Conservation (phyloP, 2,888 invertebrate genomes). For the Ormyrus rosae region DNA sequence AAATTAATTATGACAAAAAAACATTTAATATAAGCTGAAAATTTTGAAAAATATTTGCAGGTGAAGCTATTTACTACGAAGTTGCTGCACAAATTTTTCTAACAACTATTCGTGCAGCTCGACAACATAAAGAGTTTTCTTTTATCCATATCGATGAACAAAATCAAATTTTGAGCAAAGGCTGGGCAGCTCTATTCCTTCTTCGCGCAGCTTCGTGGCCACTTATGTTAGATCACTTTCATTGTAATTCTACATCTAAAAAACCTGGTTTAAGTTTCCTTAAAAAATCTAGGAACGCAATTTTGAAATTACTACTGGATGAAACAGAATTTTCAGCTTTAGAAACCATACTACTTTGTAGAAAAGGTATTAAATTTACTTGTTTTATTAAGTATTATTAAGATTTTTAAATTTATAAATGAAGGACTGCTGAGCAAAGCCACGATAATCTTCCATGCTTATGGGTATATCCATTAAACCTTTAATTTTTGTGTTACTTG, state of each 20-base stretch:
- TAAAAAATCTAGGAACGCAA: constrained; percentile 70
- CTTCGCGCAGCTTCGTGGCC: constrained; percentile 80
- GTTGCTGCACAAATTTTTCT: constrained; percentile 80
- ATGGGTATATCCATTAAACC: too few species aligned
- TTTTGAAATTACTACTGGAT: constrained; percentile 75
- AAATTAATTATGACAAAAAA: too few species aligned
- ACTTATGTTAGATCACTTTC: constrained; percentile 72
- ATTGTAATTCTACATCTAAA: constrained; percentile 38
- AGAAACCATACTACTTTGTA: constrained; percentile 77
- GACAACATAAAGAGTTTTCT: constrained; percentile 78
- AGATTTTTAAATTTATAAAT: too few species aligned
- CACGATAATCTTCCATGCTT: too few species aligned
- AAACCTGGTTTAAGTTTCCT: constrained; percentile 57
- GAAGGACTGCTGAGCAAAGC: too few species aligned
- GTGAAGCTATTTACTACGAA: constrained; percentile 76
- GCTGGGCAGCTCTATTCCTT: constrained; percentile 80
- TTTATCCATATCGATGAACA: constrained; percentile 77
- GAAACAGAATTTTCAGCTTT: constrained; percentile 77
- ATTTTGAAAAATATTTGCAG: constrained; percentile 40
- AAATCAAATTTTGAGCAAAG: constrained; percentile 78
- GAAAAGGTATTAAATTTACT: constrained; percentile 74
- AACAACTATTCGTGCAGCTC: constrained; percentile 78
- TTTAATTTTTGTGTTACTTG: too few species aligned
- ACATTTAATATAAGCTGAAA: too few species aligned
- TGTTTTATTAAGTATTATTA: too few species aligned